Conservation (phyloP, 2,797 vertebrate species). For the Pseudochaenichthys georgianus region DNA sequence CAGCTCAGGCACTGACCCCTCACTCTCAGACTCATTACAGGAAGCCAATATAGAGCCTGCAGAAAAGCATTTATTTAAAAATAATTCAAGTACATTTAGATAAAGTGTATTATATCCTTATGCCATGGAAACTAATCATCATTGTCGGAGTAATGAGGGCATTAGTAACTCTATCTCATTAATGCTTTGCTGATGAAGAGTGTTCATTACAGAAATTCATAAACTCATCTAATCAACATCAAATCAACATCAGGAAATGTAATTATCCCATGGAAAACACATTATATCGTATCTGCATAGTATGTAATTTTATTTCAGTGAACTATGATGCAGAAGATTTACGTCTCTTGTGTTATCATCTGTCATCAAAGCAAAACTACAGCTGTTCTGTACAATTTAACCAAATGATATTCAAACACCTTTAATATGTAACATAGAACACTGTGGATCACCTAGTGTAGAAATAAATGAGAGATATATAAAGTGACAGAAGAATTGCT, state of each 20-base stretch:
- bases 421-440: not conserved
- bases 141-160: conserved; percentile 11
- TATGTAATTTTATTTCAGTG: conserved; percentile 2
- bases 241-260: conserved; percentile 22
- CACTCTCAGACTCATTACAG: conserved; percentile 92
- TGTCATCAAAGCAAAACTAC: conserved; percentile 3
- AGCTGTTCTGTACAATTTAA: not conserved
- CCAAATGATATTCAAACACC: conserved; percentile 9
- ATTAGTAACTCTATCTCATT: conserved; percentile 28
- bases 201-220: conserved; percentile 28
- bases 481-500: not conserved
- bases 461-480: not conserved
- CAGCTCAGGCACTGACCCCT: conserved; percentile 91
- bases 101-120: not conserved
- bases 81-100: conserved; percentile 18
- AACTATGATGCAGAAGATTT: not conserved
- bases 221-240: conserved; percentile 28
- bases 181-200: conserved; percentile 14
- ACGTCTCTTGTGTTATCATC: not conserved
- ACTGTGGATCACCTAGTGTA: not conserved
- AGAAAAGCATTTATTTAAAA: conserved; percentile 25
- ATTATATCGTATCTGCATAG: conserved; percentile 4
- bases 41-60: conserved; percentile 83
- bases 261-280: conserved; percentile 30
- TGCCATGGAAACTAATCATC: conserved; percentile 37